These are phyloP conservation scores for Caenorhabditis remanei DNA, from an alignment of 1,140 invertebrate species.

Conservation along the genomic window DNA sequence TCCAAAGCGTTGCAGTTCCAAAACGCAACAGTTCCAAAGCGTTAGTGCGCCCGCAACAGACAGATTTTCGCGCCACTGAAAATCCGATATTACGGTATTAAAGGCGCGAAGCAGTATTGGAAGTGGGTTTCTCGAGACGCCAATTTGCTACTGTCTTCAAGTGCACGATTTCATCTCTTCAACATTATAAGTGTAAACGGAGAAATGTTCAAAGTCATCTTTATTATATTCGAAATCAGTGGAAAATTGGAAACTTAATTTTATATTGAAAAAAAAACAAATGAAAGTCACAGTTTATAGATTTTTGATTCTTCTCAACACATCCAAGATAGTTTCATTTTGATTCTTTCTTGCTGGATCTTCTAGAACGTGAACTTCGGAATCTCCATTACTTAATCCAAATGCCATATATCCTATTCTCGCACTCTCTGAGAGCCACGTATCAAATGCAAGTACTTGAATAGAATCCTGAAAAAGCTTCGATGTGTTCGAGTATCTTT, in stretches of 20 bases:
- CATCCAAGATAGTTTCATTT: slow-evolving; percentile 30
- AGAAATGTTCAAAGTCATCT: no score
- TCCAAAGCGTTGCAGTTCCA: no score
- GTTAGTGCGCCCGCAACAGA: no score
- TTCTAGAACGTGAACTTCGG: slow-evolving; percentile 36
- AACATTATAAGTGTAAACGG: no score
- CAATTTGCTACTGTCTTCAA: background rate
- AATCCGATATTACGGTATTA: background rate
- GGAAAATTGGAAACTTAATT: background rate
- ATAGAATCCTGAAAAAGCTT: background rate
- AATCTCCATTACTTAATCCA: slow-evolving; percentile 39
- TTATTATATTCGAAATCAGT: no score
- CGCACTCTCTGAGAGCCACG: slow-evolving; percentile 13
- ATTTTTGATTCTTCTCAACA: slow-evolving; percentile 36
- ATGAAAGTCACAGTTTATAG: background rate
- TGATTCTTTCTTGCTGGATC: slow-evolving; percentile 37
- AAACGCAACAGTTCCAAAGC: no score
- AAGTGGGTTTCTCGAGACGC: background rate
- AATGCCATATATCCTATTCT: slow-evolving; percentile 41
- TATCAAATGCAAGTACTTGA: slow-evolving; percentile 34
- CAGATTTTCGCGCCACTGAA: no score
- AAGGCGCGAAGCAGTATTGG: background rate
- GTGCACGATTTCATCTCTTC: no score
- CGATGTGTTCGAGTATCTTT: background rate
- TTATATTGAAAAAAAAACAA: background rate